Conservation (phyloP, 2,113 vertebrate species). For the human region GRCh38 chrX:135976501-135977000, state of each 20-base stretch:
- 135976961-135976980: conserved; percentile 43
- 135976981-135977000: conserved; percentile 36
- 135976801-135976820: not conserved
- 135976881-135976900: not conserved
- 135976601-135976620: no score
- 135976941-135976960: not conserved
- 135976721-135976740: not conserved
- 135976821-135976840: conserved; percentile 3
- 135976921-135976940: conserved; percentile 31
- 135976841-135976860: not conserved
- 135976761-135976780: not conserved
- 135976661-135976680: conserved; percentile 37
- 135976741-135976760: not conserved
- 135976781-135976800: conserved; percentile 9
- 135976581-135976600: no score
- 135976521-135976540: no score
- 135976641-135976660: conserved; percentile 34
- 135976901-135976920: not conserved
- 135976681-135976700: not conserved
- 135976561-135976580: no score
- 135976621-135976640: not conserved
- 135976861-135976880: conserved; percentile 39
- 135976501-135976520: no score
- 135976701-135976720: conserved; percentile 30
- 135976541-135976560: no score